Percentiles rank a stretch among this genome's conserved stretches.
These are phyloP conservation scores for Myocastor coypus DNA, from an alignment of 2,113 vertebrate species.

Conservation along the genomic window DNA sequence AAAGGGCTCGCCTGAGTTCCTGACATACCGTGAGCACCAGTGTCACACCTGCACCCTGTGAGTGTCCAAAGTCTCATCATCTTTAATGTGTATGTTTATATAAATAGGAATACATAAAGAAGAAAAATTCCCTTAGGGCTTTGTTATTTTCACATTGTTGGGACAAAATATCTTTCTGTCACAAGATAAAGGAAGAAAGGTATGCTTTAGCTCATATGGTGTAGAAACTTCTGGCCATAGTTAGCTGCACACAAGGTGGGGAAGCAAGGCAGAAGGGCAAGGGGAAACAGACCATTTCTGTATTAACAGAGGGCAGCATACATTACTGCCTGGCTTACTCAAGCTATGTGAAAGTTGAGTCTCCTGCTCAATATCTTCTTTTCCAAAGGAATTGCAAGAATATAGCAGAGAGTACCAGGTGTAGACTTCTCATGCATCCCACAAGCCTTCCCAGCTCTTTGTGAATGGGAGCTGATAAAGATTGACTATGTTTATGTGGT, in stretches of 20 bases:
- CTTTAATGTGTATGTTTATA: not conserved
- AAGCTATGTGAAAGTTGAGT: not conserved
- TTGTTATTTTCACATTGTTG: not conserved
- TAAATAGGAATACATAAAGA: not conserved
- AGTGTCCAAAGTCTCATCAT: not conserved
- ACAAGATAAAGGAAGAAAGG: not conserved
- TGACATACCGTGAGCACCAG: not conserved
- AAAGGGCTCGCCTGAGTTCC: not conserved
- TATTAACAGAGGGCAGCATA: not conserved
- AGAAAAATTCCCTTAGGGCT: not conserved
- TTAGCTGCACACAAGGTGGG: not conserved
- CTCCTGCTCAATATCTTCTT: not conserved
- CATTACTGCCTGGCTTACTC: not conserved
- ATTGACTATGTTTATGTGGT: conserved; percentile 66
- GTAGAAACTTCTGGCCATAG: not conserved
- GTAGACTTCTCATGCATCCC: not conserved
- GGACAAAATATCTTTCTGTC: not conserved
- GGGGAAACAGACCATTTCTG: not conserved
- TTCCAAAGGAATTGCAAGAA: not conserved
- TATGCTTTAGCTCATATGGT: not conserved
- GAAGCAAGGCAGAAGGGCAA: not conserved
- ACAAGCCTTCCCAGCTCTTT: conserved; percentile 39
- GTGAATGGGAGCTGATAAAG: conserved; percentile 70
- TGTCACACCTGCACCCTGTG: not conserved
- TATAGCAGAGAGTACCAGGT: not conserved